These are phyloP conservation scores for Turnix velox DNA, from an alignment of 2,113 vertebrate genomes.

Conservation along the genomic window DNA sequence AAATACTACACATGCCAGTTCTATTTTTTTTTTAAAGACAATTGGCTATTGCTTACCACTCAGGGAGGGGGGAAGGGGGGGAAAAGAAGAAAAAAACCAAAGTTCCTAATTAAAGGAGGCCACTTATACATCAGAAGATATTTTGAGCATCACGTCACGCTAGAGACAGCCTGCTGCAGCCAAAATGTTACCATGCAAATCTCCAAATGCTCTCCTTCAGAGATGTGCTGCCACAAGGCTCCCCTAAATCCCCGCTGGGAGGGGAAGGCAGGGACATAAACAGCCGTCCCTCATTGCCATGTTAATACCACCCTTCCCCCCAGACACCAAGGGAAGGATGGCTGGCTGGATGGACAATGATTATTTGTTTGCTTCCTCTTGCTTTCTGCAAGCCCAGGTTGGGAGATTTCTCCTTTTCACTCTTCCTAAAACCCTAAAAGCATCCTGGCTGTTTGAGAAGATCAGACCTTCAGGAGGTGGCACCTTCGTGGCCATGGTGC, in stretches of 20 bases:
- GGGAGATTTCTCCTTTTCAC: neutral
- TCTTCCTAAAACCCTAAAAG: too few relatives aligned
- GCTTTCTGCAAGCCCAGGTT: neutral
- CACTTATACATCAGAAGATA: constrained; percentile 36
- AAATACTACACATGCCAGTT: neutral
- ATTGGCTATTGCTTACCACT: neutral
- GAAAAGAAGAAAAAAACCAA: neutral
- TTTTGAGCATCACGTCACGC: constrained; percentile 42
- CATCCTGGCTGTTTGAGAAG: neutral
- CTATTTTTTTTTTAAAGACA: neutral
- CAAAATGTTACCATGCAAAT: constrained; percentile 38
- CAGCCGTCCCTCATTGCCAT: neutral
- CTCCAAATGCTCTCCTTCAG: neutral
- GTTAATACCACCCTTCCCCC: neutral
- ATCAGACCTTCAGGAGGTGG: neutral
- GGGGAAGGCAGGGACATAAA: neutral
- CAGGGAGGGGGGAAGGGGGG: neutral
- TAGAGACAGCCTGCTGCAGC: neutral
- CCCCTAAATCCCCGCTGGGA: neutral
- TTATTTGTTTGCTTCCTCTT: neutral
- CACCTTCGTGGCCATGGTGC: neutral
- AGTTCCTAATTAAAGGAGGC: constrained; percentile 30
- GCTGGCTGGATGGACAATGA: too few relatives aligned
- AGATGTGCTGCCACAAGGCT: neutral
- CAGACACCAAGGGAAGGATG: neutral